Evolutionary conservation across 2,888 invertebrate genomes (phyloP), one percentile per base, ranked within the genome.

Genomic region (Serrognathus titanus): DNA sequence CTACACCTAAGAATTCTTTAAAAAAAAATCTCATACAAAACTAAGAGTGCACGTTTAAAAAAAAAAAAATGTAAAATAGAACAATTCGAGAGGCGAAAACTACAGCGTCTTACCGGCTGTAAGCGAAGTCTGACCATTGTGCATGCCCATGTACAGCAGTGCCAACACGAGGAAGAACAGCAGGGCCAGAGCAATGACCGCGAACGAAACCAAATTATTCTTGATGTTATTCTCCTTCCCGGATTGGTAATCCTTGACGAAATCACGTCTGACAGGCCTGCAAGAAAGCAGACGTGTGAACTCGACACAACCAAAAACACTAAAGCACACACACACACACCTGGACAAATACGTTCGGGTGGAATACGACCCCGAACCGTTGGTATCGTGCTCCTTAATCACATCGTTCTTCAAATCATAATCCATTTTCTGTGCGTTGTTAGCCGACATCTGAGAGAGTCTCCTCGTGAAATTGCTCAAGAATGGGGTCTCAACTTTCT

Each of bases 401-500:
- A 71, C 66, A 55, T 74, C 73, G 39, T 68, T 73, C 56, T 74
- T 73, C 53, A 69, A 70, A 49, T 72, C 73, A 51, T 63, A 69
- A 13, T 71, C 71, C 9, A 59, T 55, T 46, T 67, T 72, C 9
- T 53, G 55, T 31, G 66, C 69, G 36, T 38, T 59, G 11, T 53
- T 37, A 16, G 63, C 61, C 2, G 66, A 71, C 45, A 76, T 49
- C 49, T 73, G 73, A 9, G 84, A 82, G 58, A 88, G 72, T 58
- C 86, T 81, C 57, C 83, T 80, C 0, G 88, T 87, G 65, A 88
- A 89, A 69, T 85, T 88, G 68, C 87, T 88, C 68, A 88, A 77
- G 74, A 85, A 88, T 51, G 88, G 87, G 65, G 87, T 85, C 70
- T 87, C 85, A 59, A 82, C 81, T 71, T 83, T 68, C 3, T 71